Conservation (phyloP, 2,888 invertebrate genomes). For the Rhagonycha lutea region DNA sequence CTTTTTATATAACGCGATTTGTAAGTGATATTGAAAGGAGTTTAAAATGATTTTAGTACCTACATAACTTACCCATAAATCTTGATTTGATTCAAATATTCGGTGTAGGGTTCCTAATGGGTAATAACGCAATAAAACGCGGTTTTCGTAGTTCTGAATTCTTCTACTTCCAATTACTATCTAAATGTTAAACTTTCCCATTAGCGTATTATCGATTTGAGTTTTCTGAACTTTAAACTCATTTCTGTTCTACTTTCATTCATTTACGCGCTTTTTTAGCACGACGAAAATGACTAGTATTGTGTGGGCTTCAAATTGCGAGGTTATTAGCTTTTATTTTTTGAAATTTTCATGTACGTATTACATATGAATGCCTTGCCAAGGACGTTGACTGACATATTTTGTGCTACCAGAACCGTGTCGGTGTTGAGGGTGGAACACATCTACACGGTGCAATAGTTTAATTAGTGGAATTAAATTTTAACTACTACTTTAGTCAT, state of each 20-base stretch:
- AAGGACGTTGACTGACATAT: not conserved
- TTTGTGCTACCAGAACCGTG: not conserved
- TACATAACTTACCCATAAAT: not conserved
- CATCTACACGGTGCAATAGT: not conserved
- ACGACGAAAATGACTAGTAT: not conserved
- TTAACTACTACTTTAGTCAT: not conserved
- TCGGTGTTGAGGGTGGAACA: not conserved
- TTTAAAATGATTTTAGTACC: not conserved
- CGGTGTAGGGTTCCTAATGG: not conserved
- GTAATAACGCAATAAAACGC: not conserved
- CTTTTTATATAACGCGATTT: not conserved
- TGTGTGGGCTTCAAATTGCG: not conserved
- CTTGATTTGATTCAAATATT: not conserved
- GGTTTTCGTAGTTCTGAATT: not conserved
- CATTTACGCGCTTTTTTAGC: not conserved
- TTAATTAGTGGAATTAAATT: not conserved
- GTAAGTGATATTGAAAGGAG: not conserved
- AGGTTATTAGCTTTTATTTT: not conserved
- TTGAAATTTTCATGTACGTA: not conserved
- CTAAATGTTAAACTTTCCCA: not conserved
- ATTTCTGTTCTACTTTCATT: not conserved
- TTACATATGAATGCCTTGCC: not conserved
- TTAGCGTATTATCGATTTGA: not conserved
- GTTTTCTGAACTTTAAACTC: not conserved
- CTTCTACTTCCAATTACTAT: not conserved